Base-by-base conservation (phyloP, 2,888 invertebrate genomes). In the Leucozona laternaria region DNA sequence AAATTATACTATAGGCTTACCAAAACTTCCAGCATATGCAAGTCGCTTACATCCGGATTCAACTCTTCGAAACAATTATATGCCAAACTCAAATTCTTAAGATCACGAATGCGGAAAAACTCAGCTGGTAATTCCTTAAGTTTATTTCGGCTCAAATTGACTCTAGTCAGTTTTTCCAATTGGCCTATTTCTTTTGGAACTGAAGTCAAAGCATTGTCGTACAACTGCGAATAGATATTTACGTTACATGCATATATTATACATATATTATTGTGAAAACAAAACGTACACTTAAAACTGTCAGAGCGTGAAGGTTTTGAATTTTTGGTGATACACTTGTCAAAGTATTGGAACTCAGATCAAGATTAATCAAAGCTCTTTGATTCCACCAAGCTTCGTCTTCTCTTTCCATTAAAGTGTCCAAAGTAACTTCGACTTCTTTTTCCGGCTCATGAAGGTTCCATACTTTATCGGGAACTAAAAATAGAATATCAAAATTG, bases 341-440 rank as follows among this genome's bases (percentile, higher is more conserved):
- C 85, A 97, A 93, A 81, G 94, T 94, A 92, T 97, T 97, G 15
- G 95, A 96, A 90, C 96, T 96, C 73, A 97, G 93, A 92, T 97
- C 97, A 88, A 98, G 93, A 89, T 95, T 95, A 83, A 95, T 95
- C 25, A 98, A 93, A 2, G 96, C 95, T 89, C 96, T 95, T 90
- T 96, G 95, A 91, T 96, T 97, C 97, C 97, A 97, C 98, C 98
- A 98, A 88, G 94, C 94, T 88, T 94, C 94, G 62, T 94, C 94
- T 48, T 94, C 94, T 66, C 94, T 94, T 11, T 90, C 90, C 28
- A 89, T 89, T n/a, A 92, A 70, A 10, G 90, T 76, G 31, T 94
- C 94, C 71, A 94, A 91, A 88, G 93, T 93, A 8, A 93, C 93
- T 58, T 95, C 94, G 88, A 94, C 93, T 80, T 95, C 94, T 17